Evolutionary conservation across 1,140 invertebrate species (phyloP), one percentile per base, ranked within the genome.

Genomic region (Centruroides sculpturatus): DNA sequence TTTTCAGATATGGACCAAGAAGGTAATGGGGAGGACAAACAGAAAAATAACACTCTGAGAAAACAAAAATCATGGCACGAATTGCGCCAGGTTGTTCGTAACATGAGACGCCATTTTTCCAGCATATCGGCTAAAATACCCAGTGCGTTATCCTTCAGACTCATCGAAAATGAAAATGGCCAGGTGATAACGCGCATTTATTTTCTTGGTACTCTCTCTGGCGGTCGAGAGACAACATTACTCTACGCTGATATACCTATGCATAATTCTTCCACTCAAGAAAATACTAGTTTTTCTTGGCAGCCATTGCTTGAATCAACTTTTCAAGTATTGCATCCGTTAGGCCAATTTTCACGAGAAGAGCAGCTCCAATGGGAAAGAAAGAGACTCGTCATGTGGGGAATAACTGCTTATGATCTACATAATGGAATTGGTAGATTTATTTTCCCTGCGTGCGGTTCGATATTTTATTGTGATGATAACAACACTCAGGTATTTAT

Each of bases 401-500:
- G 94, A 23, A 94, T 98, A 55, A 93, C 89, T 3, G 88, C 88
- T 10, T 98, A 94, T 70, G 90, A 96, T 70, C 76, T 93, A 52
- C 86, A 93, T 69, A 78, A 80, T 34, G 78, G 80, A 4, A 82
- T 83, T 56, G 89, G 89, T 34, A 84, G 86, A 69, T 83, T 97
- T 66, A 83, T 96, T 34, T 96, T 97, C 75, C 88, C 92, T 49
- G 87, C 89, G 63, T 84, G 85, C 0, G 88, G 88, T 66, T 86
- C 84, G 63, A 76, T 96, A 52, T 95, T 81, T 71, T 82, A 86
- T 64, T 89, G 86, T 73, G 71, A 82, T 59, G 87, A 91, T 71
- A 81, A 67, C 57, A 36, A 63, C 55, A 52, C 60, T 59, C 23
- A 64, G 60, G 49, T 59, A 41, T 51, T 13, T 35, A 41, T 54